Base-by-base conservation (phyloP, 1,140 invertebrate genomes). In the Cotesia chilonis region DNA sequence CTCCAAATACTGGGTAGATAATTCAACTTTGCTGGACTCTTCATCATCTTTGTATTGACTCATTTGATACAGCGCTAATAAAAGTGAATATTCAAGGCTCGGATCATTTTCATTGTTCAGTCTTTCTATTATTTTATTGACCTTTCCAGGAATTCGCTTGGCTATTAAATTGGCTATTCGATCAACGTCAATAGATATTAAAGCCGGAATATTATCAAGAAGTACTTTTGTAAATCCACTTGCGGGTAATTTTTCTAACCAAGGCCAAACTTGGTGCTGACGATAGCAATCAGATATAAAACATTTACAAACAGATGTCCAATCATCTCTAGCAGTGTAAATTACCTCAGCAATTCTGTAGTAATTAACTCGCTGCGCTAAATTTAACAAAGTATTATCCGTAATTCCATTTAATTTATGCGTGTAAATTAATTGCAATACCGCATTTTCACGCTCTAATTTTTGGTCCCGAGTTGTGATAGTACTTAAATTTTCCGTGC, bases 361-460 rank as follows among this genome's bases (percentile, higher is more conserved):
- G 74, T 93, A 93, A 83, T 89, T 89, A 41, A 91, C 92, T 75
- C 88, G 84, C 75, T 90, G 87, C 6, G 91, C 89, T 64, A 91
- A 85, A 74, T 88, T 84, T 4, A 93, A 78, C 10, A 93, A 84
- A 74, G 86, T 80, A 10, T 79, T 82, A 65, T 87, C 85, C 0
- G 84, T 84, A 87, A 91, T 92, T 80, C 91, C 89, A 28, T 85
- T 81, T 4, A 95, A 79, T 74, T 92, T 92, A 59, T 92, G 91
- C 14, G 90, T 90, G 47, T 90, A 85, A 3, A 96, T 81, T n/a
- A 96, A 84, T 81, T 94, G 92, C 66, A 96, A 83, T 80, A 95
- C 87, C 4, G 94, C 92, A 78, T 94, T 93, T 82, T 97, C 94
- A 63, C 93, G 87, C 79, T 96, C 94, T 74, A 92, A 90, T 69